These are phyloP conservation scores for Callitettix versicolor DNA, from an alignment of 1,140 invertebrate species.

Conservation along the genomic window DNA sequence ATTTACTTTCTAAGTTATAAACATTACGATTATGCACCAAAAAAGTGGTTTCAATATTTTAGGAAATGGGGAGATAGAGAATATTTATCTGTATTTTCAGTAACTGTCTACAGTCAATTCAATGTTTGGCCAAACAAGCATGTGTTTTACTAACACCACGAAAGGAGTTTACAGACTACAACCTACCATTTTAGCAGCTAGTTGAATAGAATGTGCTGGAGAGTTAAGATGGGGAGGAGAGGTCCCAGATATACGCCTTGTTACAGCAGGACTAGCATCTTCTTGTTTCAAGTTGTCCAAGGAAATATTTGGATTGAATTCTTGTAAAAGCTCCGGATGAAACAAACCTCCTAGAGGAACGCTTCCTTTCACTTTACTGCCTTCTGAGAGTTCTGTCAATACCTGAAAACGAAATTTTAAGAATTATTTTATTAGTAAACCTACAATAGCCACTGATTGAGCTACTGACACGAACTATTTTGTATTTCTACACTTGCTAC, in stretches of 20 bases:
- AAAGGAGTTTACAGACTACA: too few relatives aligned
- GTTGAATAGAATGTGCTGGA: constrained; percentile 36
- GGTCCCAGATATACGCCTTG: constrained; percentile 4
- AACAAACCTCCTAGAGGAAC: constrained; percentile 22
- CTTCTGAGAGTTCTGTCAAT: constrained; percentile 27
- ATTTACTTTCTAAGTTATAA: too few relatives aligned
- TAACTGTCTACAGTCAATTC: too few relatives aligned
- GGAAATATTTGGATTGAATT: constrained; percentile 59
- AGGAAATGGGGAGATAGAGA: too few relatives aligned
- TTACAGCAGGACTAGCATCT: constrained; percentile 16
- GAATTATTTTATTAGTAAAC: background rate
- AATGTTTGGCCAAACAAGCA: too few relatives aligned
- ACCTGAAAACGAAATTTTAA: constrained; percentile 29
- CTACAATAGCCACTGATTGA: background rate
- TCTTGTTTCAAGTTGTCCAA: constrained; percentile 48
- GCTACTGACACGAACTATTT: too few relatives aligned
- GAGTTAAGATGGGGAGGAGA: constrained; percentile 24
- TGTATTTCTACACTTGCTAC: background rate
- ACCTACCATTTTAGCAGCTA: constrained; percentile 56
- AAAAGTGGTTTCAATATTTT: too few relatives aligned
- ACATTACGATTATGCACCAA: too few relatives aligned
- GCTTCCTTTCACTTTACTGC: constrained; percentile 14
- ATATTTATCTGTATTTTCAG: too few relatives aligned
- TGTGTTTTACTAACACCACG: too few relatives aligned
- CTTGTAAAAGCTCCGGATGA: constrained; percentile 34